A percentile compares a stretch with the other conserved stretches of the same genome.
Evolutionary conservation across 2,797 vertebrate genomes (phyloP).

Genomic region (Staurois parvus): DNA sequence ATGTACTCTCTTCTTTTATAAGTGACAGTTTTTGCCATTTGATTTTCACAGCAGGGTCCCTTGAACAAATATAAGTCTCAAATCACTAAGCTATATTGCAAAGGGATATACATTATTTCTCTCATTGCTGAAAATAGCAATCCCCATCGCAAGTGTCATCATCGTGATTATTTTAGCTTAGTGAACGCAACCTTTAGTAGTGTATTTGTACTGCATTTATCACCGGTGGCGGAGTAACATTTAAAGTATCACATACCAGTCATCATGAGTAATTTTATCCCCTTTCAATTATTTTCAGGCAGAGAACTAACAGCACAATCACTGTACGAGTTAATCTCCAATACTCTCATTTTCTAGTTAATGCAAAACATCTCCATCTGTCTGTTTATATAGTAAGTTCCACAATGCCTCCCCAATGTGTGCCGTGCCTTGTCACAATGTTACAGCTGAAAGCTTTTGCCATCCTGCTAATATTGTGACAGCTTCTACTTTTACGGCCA

Average conservation of each 20-base stretch:
- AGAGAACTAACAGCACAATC: neutral
- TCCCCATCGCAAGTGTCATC: no score
- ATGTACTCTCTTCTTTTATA: no score
- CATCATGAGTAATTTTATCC: neutral
- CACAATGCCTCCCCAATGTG: slow-evolving; percentile 56
- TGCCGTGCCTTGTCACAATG: slow-evolving; percentile 60
- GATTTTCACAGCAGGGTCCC: no score
- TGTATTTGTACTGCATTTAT: no score
- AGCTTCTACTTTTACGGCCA: slow-evolving; percentile 60
- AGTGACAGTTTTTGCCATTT: no score
- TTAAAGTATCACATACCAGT: neutral
- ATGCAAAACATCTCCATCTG: slow-evolving; percentile 59
- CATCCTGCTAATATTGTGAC: slow-evolving; percentile 62
- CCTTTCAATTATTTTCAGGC: neutral
- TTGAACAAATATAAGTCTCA: no score
- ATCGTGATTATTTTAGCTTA: no score
- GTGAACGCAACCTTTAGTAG: no score
- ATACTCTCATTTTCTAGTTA: slow-evolving; percentile 36
- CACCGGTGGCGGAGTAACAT: neutral
- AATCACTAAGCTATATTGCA: no score
- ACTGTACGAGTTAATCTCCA: slow-evolving; percentile 40
- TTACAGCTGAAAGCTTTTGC: slow-evolving; percentile 62
- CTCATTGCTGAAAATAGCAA: no score
- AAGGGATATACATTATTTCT: no score
- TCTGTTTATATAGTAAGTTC: slow-evolving; percentile 58